Base-by-base conservation (phyloP, 1,140 invertebrate genomes). In the Drosophila leontia region DNA sequence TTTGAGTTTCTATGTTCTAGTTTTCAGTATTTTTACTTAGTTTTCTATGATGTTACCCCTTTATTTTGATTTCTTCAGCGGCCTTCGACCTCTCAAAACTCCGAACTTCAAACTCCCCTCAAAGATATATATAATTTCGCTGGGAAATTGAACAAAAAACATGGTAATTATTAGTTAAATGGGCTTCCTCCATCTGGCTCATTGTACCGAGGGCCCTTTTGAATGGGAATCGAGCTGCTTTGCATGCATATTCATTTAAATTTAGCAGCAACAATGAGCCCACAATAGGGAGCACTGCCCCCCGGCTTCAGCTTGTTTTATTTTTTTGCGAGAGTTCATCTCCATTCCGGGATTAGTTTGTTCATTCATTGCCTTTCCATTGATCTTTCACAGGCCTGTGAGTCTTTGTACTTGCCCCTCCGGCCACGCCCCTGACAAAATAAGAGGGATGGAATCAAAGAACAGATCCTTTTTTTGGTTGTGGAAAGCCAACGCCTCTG, bases 161-260 rank as follows among this genome's bases (percentile, higher is more conserved):
- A 42, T 58, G 76, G 44, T 56, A 45, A 64, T 83, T 80, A 84
- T 80, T 78, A 82, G 80, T 59, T 82, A 78, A 82, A 74, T 82
- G 74, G 70, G 68, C 65, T 71, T 45, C 48, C 34, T 53, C 61
- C 67, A 51, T 53, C 56, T 58, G 17, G 42, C 29, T 39, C 56
- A 48, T 75, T 75, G 69, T 74, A 63, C 55, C 71, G 56, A 42
- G 48, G 58, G 42, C 17, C 44, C 39, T 65, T 69, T 72, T 71
- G 39, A 82, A 82, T 82, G 60, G 58, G 48, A 59, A 45, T 60
- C 47, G 51, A 67, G 71, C 48, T 75, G 81, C 64, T 65, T 85
- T 78, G 78, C 68, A 51, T 75, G 83, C 68, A 64, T 45, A 71
- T 82, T 82, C 81, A 84, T 82, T 82, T 70, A 74, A 80, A 65